Evolutionary conservation across 1,140 invertebrate genomes (phyloP).

Genomic region (Sycobia sp.): DNA sequence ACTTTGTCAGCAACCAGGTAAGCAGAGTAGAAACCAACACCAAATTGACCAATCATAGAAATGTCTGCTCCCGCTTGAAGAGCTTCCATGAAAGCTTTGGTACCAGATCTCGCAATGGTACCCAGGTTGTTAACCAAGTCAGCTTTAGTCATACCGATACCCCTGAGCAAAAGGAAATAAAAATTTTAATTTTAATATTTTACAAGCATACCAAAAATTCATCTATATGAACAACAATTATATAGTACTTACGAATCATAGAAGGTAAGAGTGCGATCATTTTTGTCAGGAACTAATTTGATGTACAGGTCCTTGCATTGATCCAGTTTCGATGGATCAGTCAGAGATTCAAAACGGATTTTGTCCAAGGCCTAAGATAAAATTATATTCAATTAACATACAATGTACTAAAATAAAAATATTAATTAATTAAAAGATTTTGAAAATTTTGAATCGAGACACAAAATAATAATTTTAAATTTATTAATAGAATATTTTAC

Average conservation of each 20-base stretch:
- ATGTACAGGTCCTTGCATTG: slow-evolving; percentile 78
- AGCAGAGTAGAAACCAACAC: slow-evolving; percentile 93
- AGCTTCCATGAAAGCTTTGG: slow-evolving; percentile 89
- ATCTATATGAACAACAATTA: neutral
- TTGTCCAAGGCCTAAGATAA: slow-evolving; percentile 68
- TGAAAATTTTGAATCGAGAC: no score
- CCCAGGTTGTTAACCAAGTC: slow-evolving; percentile 87
- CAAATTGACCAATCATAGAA: slow-evolving; percentile 90
- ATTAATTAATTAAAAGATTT: no score
- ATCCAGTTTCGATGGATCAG: slow-evolving; percentile 81
- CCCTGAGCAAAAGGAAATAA: slow-evolving; percentile 61
- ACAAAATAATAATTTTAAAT: no score
- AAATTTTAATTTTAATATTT: neutral
- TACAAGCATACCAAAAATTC: neutral
- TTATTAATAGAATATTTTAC: no score
- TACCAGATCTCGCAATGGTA: slow-evolving; percentile 88
- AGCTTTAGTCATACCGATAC: slow-evolving; percentile 90
- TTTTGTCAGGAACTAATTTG: slow-evolving; percentile 80
- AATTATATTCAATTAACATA: no score
- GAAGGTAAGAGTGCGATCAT: slow-evolving; percentile 77
- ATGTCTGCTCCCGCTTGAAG: slow-evolving; percentile 85
- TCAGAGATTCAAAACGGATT: slow-evolving; percentile 77
- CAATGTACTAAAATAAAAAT: no score
- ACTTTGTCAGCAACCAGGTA: slow-evolving; percentile 96
- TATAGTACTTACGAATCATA: slow-evolving; percentile 64